Percentiles rank a stretch among this genome's conserved stretches.
These are phyloP conservation scores for Archips xylosteana DNA, from an alignment of 2,888 invertebrate species.

Conservation along the genomic window DNA sequence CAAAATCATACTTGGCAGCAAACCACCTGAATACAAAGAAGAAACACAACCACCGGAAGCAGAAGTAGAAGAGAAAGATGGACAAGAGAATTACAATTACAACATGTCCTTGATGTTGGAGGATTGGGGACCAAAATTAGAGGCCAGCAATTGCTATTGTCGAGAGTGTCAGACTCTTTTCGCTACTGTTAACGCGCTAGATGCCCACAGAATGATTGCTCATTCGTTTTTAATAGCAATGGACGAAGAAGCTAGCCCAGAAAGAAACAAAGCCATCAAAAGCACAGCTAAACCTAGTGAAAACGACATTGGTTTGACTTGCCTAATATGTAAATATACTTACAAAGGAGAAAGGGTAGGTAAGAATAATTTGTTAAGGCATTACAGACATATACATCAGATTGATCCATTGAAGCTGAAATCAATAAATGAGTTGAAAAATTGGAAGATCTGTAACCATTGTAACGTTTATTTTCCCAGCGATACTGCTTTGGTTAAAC, in stretches of 20 bases:
- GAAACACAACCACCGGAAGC: not conserved
- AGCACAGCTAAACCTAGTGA: conserved; percentile 44
- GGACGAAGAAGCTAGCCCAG: conserved; percentile 16
- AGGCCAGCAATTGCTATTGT: conserved; percentile 55
- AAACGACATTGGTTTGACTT: conserved; percentile 37
- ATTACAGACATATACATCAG: conserved; percentile 23
- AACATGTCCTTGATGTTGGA: conserved; percentile 51
- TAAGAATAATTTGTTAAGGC: conserved; percentile 11
- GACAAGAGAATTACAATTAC: conserved; percentile 39
- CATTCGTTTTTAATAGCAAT: conserved; percentile 62
- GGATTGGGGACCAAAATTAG: conserved; percentile 55
- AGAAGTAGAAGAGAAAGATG: not conserved
- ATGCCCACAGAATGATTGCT: conserved; percentile 60
- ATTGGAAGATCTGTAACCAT: conserved; percentile 56
- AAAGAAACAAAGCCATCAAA: conserved; percentile 46
- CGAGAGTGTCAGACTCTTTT: conserved; percentile 58
- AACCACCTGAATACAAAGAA: conserved; percentile 41
- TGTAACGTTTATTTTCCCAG: conserved; percentile 57
- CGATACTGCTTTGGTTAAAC: conserved; percentile 57
- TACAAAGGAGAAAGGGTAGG: not conserved
- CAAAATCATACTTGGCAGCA: conserved; percentile 54
- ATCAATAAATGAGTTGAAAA: not conserved
- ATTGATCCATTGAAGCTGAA: conserved; percentile 6
- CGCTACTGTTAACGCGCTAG: conserved; percentile 59
- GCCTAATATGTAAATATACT: conserved; percentile 33